phyloP scores from a whole-genome alignment of 35 echinoderm and acorn worm species.

The Holothuria glaberrima region DNA sequence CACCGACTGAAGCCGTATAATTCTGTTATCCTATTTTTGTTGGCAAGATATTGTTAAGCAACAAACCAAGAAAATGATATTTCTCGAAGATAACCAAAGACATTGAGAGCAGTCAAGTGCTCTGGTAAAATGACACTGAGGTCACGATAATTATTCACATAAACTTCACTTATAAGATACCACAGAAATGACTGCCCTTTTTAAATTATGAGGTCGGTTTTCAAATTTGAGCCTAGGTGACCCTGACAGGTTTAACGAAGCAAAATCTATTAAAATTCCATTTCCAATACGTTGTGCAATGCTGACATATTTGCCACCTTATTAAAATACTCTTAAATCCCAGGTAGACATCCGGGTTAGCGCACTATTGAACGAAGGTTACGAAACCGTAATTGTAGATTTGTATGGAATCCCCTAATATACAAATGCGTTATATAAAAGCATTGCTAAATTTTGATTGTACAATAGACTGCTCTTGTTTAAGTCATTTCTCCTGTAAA shows the following conservation, averaged over 20 bases:
- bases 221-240: background rate
- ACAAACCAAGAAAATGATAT: constrained; percentile 31
- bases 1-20: constrained; percentile 16
- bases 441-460: too few relatives aligned
- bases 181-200: background rate
- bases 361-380: too few relatives aligned
- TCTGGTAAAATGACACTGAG: background rate
- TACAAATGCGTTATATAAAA: too few relatives aligned
- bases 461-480: too few relatives aligned
- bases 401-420: too few relatives aligned
- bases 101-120: background rate
- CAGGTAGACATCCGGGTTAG: too few relatives aligned
- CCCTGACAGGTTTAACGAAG: constrained; percentile 11
- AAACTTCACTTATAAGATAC: background rate
- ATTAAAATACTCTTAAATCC: too few relatives aligned
- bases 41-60: constrained; percentile 28
- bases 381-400: too few relatives aligned
- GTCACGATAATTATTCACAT: constrained; percentile 26
- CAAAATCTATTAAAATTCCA: constrained; percentile 43
- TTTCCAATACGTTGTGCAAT: background rate
- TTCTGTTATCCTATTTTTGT: constrained; percentile 30
- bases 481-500: too few relatives aligned
- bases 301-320: background rate
- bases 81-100: background rate
- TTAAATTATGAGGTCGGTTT: constrained; percentile 8